Evolutionary conservation across 2,888 invertebrate species (phyloP), one percentile per base, ranked within the genome.

Genomic region (Lucinisca nassula): DNA sequence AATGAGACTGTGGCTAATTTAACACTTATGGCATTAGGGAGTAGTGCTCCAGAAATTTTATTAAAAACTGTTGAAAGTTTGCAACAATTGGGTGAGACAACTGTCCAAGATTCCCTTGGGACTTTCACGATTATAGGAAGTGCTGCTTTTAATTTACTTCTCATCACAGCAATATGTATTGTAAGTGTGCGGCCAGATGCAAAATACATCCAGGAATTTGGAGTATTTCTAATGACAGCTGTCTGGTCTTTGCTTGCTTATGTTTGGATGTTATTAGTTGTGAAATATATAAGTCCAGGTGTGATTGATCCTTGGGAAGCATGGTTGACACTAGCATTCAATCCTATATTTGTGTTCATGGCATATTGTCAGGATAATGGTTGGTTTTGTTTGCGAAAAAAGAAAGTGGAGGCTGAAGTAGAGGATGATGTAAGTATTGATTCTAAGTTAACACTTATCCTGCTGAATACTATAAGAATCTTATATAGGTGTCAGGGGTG

Each of bases 1-100:
- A 96, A 96, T 79, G 95, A 95, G 85, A 96, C 96, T 0, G 96
- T 96, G 14, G 96, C 96, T 72, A 96, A 96, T 88, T 85, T 96
- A 77, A 95, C 96, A 3, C 84, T 96, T 58, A 95, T 96, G 95
- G 96, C 95, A 2, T 88, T 96, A 21, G 96, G 96, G 0, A 95
- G 95, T 81, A 95, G 94, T 86, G 96, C 96, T 0, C 96, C 96
- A 2, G 96, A 96, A 91, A 96, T 96, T 70, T 88, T 96, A 27
- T 88, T 96, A 27, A 95, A 95, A 14, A 92, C 93, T 12, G 91
- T 94, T 24, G 95, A 95, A 82, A 92, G 93, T 8, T 40, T 87
- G 37, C 51, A 82, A 21, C 87, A 87, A 21, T 87, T 95, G 74
- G 91, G 92, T 17, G 27, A 58, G 6, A 73, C 84, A 1, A 87